Evolutionary conservation across 2,113 vertebrate genomes (phyloP).

Genomic region (Axis porcinus): DNA sequence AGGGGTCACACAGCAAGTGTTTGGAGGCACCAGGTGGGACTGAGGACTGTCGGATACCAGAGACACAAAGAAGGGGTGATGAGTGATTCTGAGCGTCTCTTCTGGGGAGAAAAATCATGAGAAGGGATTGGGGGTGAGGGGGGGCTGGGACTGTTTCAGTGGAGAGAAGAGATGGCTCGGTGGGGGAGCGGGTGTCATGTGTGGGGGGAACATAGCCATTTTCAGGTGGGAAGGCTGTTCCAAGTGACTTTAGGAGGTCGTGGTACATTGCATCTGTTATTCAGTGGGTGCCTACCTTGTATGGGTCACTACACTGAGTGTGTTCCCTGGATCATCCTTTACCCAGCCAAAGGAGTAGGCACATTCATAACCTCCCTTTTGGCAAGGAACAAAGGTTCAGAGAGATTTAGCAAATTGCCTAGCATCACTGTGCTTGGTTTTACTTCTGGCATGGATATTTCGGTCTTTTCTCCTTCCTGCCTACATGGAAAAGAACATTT

Average conservation of each 20-base stretch:
- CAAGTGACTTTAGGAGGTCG: background rate
- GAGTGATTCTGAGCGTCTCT: background rate
- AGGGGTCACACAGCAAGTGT: background rate
- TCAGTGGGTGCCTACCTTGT: accelerated
- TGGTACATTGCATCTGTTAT: background rate
- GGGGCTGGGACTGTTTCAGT: background rate
- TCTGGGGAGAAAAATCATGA: background rate
- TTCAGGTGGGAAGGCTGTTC: background rate
- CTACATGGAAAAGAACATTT: background rate
- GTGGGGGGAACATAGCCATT: accelerated
- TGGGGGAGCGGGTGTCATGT: accelerated
- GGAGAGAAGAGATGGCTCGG: background rate
- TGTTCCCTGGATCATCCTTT: accelerated
- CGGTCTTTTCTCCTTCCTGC: background rate
- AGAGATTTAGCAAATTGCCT: background rate
- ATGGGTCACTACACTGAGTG: too few species aligned
- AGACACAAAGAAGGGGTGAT: background rate
- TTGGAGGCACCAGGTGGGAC: background rate
- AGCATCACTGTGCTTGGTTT: background rate
- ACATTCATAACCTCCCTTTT: background rate
- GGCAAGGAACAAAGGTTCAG: background rate
- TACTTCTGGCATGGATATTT: background rate
- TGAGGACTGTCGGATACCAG: background rate
- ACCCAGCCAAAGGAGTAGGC: background rate
- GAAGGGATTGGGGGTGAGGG: background rate